Percentiles rank a stretch among this genome's conserved stretches.
These are phyloP conservation scores for Salvelinus alpinus DNA, from an alignment of 2,113 vertebrate species.

Conservation along the genomic window DNA sequence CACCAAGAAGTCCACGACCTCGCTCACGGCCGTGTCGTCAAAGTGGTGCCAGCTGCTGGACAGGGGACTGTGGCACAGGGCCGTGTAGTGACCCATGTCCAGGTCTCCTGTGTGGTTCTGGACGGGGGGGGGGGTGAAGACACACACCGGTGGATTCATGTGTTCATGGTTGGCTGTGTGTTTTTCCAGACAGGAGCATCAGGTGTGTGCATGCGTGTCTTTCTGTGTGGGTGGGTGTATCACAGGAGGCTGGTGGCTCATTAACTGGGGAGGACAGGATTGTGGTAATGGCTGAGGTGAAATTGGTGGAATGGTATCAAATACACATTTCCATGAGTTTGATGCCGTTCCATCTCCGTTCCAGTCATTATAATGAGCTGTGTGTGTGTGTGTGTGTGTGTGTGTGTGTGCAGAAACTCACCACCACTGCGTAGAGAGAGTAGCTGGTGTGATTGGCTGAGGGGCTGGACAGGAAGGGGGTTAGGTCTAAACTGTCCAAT, in stretches of 20 bases:
- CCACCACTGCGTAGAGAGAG: constrained; percentile 82
- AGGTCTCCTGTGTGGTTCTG: constrained; percentile 87
- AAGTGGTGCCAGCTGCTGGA: constrained; percentile 80
- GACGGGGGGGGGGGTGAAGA: constrained; percentile 15
- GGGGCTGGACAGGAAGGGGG: constrained; percentile 68
- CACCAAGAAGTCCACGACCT: constrained; percentile 69
- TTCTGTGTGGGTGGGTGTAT: no score
- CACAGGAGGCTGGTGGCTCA: no score
- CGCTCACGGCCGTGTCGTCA: constrained; percentile 73
- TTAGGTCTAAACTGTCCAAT: constrained; percentile 72
- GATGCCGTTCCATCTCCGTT: no score
- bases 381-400: no score
- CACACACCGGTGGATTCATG: neutral
- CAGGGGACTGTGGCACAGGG: constrained; percentile 76
- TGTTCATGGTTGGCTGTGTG: neutral
- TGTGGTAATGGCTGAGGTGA: no score
- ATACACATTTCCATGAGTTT: neutral
- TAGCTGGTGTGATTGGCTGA: constrained; percentile 63
- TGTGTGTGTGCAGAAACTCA: constrained; percentile 57
- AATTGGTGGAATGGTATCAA: constrained; percentile 41
- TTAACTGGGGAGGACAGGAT: no score
- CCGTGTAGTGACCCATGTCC: constrained; percentile 85
- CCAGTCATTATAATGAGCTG: no score
- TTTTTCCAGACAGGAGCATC: neutral
- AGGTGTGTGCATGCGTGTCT: no score